phyloP scores from a whole-genome alignment of 2,888 invertebrate genomes.

The Apodemia zela region DNA sequence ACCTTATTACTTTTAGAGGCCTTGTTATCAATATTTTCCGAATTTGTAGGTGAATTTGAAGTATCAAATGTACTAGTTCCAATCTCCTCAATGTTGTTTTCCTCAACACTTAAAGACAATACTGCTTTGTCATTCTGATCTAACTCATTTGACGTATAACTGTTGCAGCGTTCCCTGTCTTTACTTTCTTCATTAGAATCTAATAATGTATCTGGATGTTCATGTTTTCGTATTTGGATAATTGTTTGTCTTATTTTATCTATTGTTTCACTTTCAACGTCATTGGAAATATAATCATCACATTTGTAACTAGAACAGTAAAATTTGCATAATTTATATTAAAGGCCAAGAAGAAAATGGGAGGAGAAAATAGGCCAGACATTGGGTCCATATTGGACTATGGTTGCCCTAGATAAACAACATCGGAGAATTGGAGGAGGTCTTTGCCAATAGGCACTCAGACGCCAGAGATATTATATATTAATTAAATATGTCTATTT shows the following conservation, averaged over 20 bases:
- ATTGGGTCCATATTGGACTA: too few relatives aligned
- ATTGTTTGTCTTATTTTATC: conserved; percentile 79
- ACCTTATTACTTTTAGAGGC: conserved; percentile 54
- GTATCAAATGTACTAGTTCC: conserved; percentile 44
- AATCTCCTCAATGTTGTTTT: conserved; percentile 36
- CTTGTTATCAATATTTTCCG: conserved; percentile 52
- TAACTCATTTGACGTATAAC: conserved; percentile 35
- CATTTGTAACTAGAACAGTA: conserved; percentile 84
- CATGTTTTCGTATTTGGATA: conserved; percentile 47
- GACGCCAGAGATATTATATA: too few relatives aligned
- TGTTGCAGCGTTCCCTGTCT: conserved; percentile 40
- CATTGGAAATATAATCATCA: conserved; percentile 89
- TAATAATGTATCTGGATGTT: conserved; percentile 38
- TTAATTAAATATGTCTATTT: too few relatives aligned
- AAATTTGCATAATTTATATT: not conserved
- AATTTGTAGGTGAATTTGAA: conserved; percentile 33
- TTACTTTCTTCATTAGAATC: conserved; percentile 46
- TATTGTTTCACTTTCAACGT: conserved; percentile 78
- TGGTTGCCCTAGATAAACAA: too few relatives aligned
- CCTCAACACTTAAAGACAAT: conserved; percentile 36
- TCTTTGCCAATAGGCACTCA: too few relatives aligned
- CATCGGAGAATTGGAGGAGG: too few relatives aligned
- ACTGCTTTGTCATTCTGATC: conserved; percentile 25
- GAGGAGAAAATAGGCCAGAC: too few relatives aligned
- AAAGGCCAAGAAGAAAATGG: too few relatives aligned